A percentile compares a stretch with the other conserved stretches of the same genome.
phyloP scores from a whole-genome alignment of 2,113 vertebrate genomes.

The Rhagologus leucostigma region DNA sequence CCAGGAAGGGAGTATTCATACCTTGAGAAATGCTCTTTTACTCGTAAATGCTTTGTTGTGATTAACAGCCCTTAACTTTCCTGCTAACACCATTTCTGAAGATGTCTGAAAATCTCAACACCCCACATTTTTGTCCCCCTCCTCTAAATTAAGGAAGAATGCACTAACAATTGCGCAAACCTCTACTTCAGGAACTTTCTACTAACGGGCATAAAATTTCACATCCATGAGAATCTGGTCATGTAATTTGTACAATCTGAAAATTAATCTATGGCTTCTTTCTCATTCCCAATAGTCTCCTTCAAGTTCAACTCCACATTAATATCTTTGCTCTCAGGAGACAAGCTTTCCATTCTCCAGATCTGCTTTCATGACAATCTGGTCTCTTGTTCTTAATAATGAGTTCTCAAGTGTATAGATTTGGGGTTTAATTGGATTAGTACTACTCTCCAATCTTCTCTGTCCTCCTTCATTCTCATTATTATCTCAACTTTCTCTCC shows the following conservation, averaged over 20 bases:
- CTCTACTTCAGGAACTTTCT: background rate
- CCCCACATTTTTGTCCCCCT: background rate
- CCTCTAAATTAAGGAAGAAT: background rate
- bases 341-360: background rate
- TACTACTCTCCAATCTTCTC: background rate
- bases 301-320: background rate
- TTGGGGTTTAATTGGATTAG: slow-evolving; percentile 21
- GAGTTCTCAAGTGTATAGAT: background rate
- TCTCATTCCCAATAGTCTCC: background rate
- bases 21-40: background rate
- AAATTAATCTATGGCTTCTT: background rate
- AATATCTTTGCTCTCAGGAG: background rate
- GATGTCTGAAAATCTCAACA: background rate
- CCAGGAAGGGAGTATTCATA: background rate
- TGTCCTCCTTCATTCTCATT: background rate
- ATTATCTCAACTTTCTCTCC: background rate
- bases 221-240: background rate
- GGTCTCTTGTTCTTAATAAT: slow-evolving; percentile 1
- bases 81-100: background rate
- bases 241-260: background rate
- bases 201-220: background rate
- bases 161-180: background rate
- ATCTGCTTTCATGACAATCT: background rate
- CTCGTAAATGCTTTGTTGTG: background rate
- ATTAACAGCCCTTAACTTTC: background rate